Conservation (phyloP, 2,113 vertebrate species). For the Epinephelus fuscoguttatus region DNA sequence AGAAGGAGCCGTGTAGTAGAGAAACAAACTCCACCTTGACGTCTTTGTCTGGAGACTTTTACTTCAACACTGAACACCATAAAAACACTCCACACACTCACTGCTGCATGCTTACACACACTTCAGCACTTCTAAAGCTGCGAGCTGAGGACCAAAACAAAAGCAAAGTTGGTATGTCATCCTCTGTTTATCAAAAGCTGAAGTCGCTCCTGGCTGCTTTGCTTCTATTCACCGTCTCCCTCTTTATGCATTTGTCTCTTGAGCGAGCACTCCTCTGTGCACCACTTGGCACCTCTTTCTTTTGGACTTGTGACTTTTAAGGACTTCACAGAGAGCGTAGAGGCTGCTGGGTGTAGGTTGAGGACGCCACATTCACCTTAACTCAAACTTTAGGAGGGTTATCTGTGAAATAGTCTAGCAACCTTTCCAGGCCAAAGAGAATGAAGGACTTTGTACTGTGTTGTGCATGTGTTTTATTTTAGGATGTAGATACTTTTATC, state of each 20-base stretch:
- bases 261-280: slow-evolving; percentile 7
- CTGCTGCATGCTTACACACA: background rate
- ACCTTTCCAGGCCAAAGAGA: background rate
- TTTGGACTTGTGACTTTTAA: slow-evolving; percentile 29
- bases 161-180: slow-evolving; percentile 45
- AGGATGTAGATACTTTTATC: background rate
- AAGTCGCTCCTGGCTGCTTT: slow-evolving; percentile 37
- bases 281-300: slow-evolving; percentile 15
- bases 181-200: slow-evolving; percentile 44
- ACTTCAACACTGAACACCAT: background rate
- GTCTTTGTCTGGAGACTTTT: background rate
- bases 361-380: slow-evolving; percentile 12
- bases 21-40: background rate
- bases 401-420: background rate
- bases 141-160: slow-evolving; percentile 8
- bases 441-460: too few species aligned
- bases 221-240: background rate
- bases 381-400: slow-evolving; percentile 23
- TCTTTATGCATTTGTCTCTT: background rate
- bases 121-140: background rate
- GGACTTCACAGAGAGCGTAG: background rate
- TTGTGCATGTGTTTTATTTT: background rate
- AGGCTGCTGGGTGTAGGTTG: slow-evolving; percentile 27
- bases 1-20: background rate
- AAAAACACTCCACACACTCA: background rate